A percentile compares a stretch with the other conserved stretches of the same genome.
Evolutionary conservation across 1,140 invertebrate genomes (phyloP).

Genomic region (Drosophila virilis): DNA sequence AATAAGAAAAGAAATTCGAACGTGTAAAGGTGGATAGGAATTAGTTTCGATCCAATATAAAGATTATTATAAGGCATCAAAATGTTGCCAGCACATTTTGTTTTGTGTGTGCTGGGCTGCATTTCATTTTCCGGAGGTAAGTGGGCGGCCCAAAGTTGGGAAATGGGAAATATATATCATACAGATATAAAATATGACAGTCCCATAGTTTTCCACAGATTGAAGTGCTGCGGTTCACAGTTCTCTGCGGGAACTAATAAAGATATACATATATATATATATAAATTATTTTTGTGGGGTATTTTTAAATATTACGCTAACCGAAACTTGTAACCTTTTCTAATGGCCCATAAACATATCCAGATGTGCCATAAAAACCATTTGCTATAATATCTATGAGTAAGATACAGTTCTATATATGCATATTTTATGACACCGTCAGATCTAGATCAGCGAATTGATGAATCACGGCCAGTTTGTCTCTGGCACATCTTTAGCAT

Average conservation of each 20-base stretch:
- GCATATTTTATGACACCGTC: constrained; percentile 50
- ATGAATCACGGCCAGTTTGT: constrained; percentile 54
- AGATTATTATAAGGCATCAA: constrained; percentile 45
- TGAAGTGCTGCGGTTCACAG: constrained; percentile 1
- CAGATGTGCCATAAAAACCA: constrained; percentile 47
- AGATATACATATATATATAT: background rate
- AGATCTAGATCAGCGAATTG: background rate
- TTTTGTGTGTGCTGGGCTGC: constrained; percentile 65
- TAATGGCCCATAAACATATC: constrained; percentile 33
- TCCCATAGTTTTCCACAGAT: background rate
- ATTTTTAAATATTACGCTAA: background rate
- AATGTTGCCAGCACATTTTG: constrained; percentile 69
- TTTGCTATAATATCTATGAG: constrained; percentile 45
- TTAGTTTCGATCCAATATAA: constrained; percentile 28
- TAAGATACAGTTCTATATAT: background rate
- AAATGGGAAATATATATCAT: constrained; percentile 9
- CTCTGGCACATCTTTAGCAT: constrained; percentile 17
- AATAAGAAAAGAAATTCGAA: constrained; percentile 21
- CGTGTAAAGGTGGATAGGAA: constrained; percentile 56
- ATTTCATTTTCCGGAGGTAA: constrained; percentile 66
- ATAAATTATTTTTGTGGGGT: background rate
- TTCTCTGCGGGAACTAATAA: constrained; percentile 11
- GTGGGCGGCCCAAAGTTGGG: constrained; percentile 36
- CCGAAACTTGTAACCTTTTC: constrained; percentile 19
- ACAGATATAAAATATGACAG: constrained; percentile 9